Evolutionary conservation across 2,797 vertebrate genomes (phyloP).

Genomic region (Dipus sagitta): DNA sequence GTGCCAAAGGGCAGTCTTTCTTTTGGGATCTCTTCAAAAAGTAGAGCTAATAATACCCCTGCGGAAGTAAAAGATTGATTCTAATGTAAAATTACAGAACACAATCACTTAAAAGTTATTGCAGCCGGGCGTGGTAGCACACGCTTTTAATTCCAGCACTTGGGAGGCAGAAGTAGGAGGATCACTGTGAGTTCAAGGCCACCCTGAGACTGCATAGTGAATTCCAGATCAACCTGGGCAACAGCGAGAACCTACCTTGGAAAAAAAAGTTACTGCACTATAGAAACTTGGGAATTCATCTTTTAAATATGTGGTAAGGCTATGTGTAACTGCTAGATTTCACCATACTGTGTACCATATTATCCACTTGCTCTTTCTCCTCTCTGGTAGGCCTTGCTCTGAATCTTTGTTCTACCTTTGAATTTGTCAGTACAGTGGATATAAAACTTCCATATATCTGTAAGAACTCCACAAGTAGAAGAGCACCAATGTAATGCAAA

Average conservation of each 20-base stretch:
- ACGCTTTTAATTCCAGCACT: too few relatives aligned
- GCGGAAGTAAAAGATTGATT: conserved; percentile 47
- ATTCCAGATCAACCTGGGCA: too few relatives aligned
- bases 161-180: too few relatives aligned
- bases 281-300: conserved; percentile 42
- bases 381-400: conserved; percentile 20
- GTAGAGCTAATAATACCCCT: conserved; percentile 50
- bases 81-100: conserved; percentile 65
- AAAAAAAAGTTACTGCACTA: conserved; percentile 37
- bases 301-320: conserved; percentile 25
- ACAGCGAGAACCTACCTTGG: too few relatives aligned
- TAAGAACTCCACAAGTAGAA: conserved; percentile 39
- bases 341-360: not conserved
- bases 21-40: conserved; percentile 54
- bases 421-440: conserved; percentile 1
- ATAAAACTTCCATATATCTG: not conserved
- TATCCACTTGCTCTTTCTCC: conserved; percentile 22
- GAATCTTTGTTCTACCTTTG: not conserved
- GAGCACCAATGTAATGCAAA: not conserved
- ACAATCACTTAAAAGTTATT: conserved; percentile 63
- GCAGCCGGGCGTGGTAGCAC: too few relatives aligned
- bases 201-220: too few relatives aligned
- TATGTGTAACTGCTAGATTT: conserved; percentile 39
- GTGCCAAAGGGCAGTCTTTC: conserved; percentile 62
- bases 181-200: too few relatives aligned